Conservation (phyloP, 1,140 invertebrate species). For the Heliconius congener region DNA sequence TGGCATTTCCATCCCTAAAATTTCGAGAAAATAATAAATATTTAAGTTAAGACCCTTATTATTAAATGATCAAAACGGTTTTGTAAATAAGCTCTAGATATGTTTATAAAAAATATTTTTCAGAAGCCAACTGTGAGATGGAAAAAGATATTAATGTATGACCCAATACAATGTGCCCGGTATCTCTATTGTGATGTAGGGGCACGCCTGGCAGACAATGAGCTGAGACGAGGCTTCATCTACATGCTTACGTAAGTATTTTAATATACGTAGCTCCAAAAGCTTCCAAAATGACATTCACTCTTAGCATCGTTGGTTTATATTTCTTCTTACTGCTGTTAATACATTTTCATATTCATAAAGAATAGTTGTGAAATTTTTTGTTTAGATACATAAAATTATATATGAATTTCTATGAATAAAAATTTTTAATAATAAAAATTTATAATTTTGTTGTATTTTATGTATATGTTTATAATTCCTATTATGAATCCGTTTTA, state of each 20-base stretch:
- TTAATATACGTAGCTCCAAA: constrained; percentile 6
- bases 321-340: not conserved
- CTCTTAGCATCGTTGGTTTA: not conserved
- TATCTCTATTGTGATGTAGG: constrained; percentile 67
- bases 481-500: too few species aligned
- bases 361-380: not conserved
- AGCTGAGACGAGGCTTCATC: constrained; percentile 56
- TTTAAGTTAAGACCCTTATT: too few species aligned
- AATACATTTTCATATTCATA: not conserved
- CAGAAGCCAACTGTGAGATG: constrained; percentile 66
- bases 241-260: constrained; percentile 69
- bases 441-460: too few species aligned
- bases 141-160: constrained; percentile 63
- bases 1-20: too few species aligned
- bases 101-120: constrained; percentile 26
- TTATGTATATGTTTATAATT: too few species aligned
- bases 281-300: not conserved
- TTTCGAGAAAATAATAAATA: too few species aligned
- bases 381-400: too few species aligned
- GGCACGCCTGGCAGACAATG: constrained; percentile 44
- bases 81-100: not conserved
- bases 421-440: too few species aligned
- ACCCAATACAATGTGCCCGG: constrained; percentile 66
- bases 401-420: too few species aligned
- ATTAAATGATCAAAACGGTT: too few species aligned